A percentile compares a stretch with the other conserved stretches of the same genome.
These are phyloP conservation scores for Micromesistius poutassou DNA, from an alignment of 2,797 vertebrate species.

Conservation along the genomic window DNA sequence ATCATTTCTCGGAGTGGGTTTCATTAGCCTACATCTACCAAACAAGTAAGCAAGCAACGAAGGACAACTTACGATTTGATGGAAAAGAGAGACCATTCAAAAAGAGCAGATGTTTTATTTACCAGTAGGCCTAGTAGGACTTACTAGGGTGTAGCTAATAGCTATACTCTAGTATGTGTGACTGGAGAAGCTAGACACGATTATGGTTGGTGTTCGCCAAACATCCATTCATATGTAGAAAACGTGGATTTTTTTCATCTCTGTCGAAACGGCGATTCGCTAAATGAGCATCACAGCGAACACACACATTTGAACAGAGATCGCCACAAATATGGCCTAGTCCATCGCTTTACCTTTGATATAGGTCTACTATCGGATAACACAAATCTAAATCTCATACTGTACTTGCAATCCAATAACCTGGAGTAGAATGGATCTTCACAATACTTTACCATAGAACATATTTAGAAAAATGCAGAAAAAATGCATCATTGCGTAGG, in stretches of 20 bases:
- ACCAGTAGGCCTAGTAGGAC: not conserved
- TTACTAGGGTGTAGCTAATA: no score
- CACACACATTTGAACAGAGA: not conserved
- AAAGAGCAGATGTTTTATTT: not conserved
- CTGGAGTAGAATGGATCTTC: not conserved
- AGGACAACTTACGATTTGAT: not conserved
- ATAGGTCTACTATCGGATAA: not conserved
- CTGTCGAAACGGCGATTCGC: not conserved
- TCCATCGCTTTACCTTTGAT: not conserved
- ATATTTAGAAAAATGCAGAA: not conserved
- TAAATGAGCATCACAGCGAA: not conserved
- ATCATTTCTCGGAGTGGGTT: not conserved
- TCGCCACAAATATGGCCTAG: not conserved
- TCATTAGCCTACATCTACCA: not conserved
- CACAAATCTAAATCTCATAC: not conserved
- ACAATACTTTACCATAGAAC: not conserved
- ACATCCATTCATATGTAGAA: not conserved
- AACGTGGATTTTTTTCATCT: not conserved
- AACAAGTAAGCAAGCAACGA: not conserved
- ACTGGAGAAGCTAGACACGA: not conserved
- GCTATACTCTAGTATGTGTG: not conserved
- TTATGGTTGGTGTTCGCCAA: not conserved
- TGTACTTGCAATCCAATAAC: not conserved
- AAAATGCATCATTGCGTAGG: no score
- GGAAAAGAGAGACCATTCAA: not conserved